phyloP scores from a whole-genome alignment of 2,113 vertebrate species.

The Serinus canaria region DNA sequence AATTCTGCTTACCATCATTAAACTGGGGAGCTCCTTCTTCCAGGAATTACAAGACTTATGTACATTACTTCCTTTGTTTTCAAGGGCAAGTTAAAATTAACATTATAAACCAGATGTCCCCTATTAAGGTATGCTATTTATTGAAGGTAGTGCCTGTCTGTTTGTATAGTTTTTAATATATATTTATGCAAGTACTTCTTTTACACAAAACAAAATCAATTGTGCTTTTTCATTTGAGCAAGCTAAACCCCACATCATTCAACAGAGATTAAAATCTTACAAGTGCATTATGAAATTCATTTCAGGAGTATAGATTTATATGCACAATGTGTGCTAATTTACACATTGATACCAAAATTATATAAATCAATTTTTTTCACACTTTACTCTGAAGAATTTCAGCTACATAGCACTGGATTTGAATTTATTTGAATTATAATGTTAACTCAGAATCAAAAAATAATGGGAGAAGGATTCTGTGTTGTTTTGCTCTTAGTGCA shows the following conservation, averaged over 20 bases:
- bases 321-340: neutral
- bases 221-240: conserved; percentile 14
- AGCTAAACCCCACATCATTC: neutral
- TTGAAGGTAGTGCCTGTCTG: neutral
- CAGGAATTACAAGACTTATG: neutral
- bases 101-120: neutral
- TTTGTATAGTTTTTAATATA: neutral
- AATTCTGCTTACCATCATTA: neutral
- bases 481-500: neutral
- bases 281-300: conserved; percentile 18
- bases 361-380: conserved; percentile 21
- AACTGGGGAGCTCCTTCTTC: neutral
- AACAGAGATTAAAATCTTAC: conserved; percentile 22
- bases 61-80: neutral
- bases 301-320: conserved; percentile 18
- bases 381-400: conserved; percentile 26
- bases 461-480: neutral
- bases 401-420: neutral
- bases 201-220: neutral
- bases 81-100: neutral
- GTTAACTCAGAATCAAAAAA: neutral
- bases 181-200: conserved; percentile 4
- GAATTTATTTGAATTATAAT: conserved; percentile 12
- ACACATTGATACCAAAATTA: neutral
- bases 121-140: fast-evolving